phyloP scores from a whole-genome alignment of 1,140 invertebrate genomes.

The Anoplolepis gracilipes region DNA sequence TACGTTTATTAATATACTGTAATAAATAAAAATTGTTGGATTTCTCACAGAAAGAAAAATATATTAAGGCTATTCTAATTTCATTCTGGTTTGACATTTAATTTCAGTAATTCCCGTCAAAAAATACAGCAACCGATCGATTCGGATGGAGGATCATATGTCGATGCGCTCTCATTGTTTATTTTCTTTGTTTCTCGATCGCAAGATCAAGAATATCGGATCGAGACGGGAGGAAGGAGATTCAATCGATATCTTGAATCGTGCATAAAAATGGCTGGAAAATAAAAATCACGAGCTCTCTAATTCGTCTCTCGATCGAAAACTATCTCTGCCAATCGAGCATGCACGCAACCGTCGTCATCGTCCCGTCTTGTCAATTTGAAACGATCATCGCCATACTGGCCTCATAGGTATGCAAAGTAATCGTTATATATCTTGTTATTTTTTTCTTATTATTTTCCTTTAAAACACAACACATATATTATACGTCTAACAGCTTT shows the following conservation, averaged over 20 bases:
- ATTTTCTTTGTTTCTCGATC: background rate
- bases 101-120: background rate
- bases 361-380: background rate
- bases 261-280: background rate
- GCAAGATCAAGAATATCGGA: background rate
- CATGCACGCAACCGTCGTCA: background rate
- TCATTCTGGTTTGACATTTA: background rate
- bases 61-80: background rate
- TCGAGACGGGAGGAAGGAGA: background rate
- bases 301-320: background rate
- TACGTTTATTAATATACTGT: background rate
- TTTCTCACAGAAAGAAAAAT: background rate
- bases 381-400: background rate
- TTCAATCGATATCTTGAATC: background rate
- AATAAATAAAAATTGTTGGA: background rate
- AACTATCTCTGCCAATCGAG: background rate
- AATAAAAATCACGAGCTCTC: background rate
- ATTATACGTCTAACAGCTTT: conserved; percentile 53
- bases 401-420: background rate
- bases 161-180: background rate
- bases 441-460: background rate
- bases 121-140: background rate
- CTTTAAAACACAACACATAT: conserved; percentile 6
- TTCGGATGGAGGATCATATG: background rate
- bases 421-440: background rate